A percentile compares a stretch with the other conserved stretches of the same genome.
These are phyloP conservation scores for Galerucella calmariensis DNA, from an alignment of 2,888 invertebrate species.

Conservation along the genomic window DNA sequence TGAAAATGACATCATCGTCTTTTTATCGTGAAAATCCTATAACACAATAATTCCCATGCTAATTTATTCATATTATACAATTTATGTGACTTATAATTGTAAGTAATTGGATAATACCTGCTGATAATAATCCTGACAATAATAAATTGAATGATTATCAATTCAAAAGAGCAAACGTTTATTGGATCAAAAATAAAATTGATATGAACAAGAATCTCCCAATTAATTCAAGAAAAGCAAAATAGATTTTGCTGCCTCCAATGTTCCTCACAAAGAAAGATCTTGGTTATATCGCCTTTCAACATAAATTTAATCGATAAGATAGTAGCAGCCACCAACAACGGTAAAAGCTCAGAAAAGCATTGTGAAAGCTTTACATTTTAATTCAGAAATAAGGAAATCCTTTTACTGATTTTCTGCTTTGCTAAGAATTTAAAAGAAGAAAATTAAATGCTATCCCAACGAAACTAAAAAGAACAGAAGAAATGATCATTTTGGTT, in stretches of 20 bases:
- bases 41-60: too few species aligned
- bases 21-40: too few species aligned
- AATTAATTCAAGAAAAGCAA: not conserved
- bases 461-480: not conserved
- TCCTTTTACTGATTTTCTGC: constrained; percentile 6
- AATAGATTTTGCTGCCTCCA: constrained; percentile 16
- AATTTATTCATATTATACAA: too few species aligned
- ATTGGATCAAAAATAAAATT: not conserved
- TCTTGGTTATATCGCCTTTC: constrained; percentile 36
- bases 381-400: constrained; percentile 30
- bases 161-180: not conserved
- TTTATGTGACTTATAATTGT: too few species aligned
- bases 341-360: constrained; percentile 25
- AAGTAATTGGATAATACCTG: too few species aligned
- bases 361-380: constrained; percentile 40
- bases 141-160: not conserved
- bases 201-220: not conserved
- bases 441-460: not conserved
- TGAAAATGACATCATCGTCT: too few species aligned
- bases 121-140: too few species aligned
- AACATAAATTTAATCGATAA: constrained; percentile 48
- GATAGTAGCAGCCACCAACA: constrained; percentile 37
- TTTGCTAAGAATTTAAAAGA: not conserved
- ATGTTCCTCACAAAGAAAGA: constrained; percentile 22
- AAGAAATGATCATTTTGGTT: not conserved